Conservation (phyloP, 2,888 invertebrate species). For the Perdita meconis region DNA sequence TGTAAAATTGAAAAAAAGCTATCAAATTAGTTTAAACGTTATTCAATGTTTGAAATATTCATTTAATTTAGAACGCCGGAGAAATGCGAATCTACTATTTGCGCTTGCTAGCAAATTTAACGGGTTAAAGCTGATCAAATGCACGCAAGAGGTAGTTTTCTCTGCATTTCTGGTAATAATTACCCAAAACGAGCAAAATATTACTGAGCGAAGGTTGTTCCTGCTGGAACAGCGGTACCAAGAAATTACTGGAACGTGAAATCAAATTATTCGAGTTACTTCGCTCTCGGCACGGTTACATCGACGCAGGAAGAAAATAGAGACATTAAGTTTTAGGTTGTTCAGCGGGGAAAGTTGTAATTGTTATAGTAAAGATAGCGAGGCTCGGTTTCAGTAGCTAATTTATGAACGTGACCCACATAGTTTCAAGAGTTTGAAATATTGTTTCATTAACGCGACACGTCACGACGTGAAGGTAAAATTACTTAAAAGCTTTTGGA, state of each 20-base stretch:
- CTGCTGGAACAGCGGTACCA: constrained; percentile 21
- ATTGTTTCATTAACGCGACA: too few relatives aligned
- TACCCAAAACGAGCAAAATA: constrained; percentile 19
- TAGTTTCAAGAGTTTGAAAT: not conserved
- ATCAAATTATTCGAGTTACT: constrained; percentile 56
- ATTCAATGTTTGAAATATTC: too few relatives aligned
- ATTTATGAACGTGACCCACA: not conserved
- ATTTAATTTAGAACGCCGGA: too few relatives aligned
- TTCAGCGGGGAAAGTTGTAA: constrained; percentile 15
- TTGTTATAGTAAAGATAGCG: constrained; percentile 9
- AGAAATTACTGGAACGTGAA: constrained; percentile 50
- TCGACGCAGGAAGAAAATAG: constrained; percentile 33
- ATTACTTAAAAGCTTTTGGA: too few relatives aligned
- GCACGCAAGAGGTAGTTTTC: constrained; percentile 1
- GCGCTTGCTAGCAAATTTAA: too few relatives aligned
- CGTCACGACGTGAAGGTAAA: too few relatives aligned
- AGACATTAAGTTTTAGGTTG: constrained; percentile 22
- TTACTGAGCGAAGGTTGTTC: constrained; percentile 19
- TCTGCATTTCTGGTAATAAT: constrained; percentile 19
- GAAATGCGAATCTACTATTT: too few relatives aligned
- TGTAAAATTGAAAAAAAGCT: too few relatives aligned
- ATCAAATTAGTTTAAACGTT: too few relatives aligned
- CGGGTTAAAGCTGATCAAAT: not conserved
- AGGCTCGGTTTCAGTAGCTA: not conserved
- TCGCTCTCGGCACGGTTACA: constrained; percentile 28